Percentiles rank a stretch among this genome's conserved stretches.
phyloP scores from a whole-genome alignment of 2,888 invertebrate genomes.

The Ceramica pisi region DNA sequence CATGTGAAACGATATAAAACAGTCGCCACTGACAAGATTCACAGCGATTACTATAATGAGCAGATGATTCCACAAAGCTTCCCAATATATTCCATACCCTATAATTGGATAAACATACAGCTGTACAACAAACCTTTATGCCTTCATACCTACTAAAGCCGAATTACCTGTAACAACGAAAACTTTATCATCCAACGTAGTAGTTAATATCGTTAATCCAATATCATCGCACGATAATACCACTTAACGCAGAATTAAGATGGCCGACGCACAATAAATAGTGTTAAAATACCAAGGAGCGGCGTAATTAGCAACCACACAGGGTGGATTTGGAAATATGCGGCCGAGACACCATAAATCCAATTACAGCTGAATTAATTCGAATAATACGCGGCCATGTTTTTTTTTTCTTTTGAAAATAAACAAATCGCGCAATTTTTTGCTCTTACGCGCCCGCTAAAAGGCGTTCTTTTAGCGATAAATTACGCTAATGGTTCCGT shows the following conservation, averaged over 20 bases:
- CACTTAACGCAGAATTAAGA: slow-evolving; percentile 78
- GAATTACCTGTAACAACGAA: slow-evolving; percentile 45
- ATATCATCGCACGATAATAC: slow-evolving; percentile 71
- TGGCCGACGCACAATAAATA: slow-evolving; percentile 79
- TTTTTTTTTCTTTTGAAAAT: slow-evolving; percentile 56
- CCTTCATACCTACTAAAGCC: slow-evolving; percentile 19
- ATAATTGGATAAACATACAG: slow-evolving; percentile 44
- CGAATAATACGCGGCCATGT: slow-evolving; percentile 74
- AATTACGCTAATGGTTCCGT: slow-evolving; percentile 65
- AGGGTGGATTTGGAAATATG: slow-evolving; percentile 78
- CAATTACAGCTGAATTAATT: slow-evolving; percentile 87
- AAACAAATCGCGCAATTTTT: slow-evolving; percentile 66
- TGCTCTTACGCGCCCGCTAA: slow-evolving; percentile 63
- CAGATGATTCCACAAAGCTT: slow-evolving; percentile 44
- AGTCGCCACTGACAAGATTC: slow-evolving; percentile 37
- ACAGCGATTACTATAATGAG: slow-evolving; percentile 56
- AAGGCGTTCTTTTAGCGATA: slow-evolving; percentile 66
- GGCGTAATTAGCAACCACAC: slow-evolving; percentile 84
- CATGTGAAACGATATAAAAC: slow-evolving; percentile 46
- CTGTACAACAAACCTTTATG: slow-evolving; percentile 34
- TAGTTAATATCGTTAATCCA: slow-evolving; percentile 71
- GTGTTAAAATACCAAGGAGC: slow-evolving; percentile 80
- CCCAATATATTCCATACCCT: slow-evolving; percentile 43
- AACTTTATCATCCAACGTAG: slow-evolving; percentile 46
- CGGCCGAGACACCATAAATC: slow-evolving; percentile 80